These are phyloP conservation scores for Hyppa rectilinea DNA, from an alignment of 2,888 invertebrate species.

Conservation along the genomic window DNA sequence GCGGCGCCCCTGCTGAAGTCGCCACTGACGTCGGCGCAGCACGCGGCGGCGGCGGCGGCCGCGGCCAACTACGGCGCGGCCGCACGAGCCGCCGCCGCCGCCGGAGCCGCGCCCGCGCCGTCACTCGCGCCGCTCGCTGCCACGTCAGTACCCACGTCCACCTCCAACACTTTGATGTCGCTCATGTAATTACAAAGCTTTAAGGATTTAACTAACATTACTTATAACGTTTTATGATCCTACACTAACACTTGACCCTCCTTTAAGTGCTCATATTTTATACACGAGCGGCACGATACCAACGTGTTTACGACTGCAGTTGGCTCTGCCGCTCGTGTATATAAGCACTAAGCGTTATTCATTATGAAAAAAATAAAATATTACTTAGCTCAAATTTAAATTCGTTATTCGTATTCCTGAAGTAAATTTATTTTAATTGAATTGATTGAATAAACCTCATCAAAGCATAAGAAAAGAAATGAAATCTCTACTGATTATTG, in stretches of 20 bases:
- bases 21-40: slow-evolving; percentile 95
- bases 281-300: not conserved
- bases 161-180: slow-evolving; percentile 60
- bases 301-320: not conserved
- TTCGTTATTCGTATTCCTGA: no score
- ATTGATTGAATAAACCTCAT: not conserved
- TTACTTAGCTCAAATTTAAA: no score
- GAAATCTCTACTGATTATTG: not conserved
- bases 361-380: no score
- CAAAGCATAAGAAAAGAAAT: not conserved
- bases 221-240: slow-evolving; percentile 8
- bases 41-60: slow-evolving; percentile 96
- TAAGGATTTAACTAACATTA: slow-evolving; percentile 47
- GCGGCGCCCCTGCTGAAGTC: slow-evolving; percentile 95
- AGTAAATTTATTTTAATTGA: not conserved
- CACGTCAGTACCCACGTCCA: slow-evolving; percentile 75
- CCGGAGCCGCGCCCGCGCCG: slow-evolving; percentile 93
- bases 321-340: not conserved
- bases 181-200: slow-evolving; percentile 52
- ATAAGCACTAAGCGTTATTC: not conserved
- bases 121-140: slow-evolving; percentile 83
- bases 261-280: not conserved
- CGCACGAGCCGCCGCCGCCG: slow-evolving; percentile 95
- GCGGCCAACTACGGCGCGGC: slow-evolving; percentile 97
- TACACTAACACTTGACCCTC: slow-evolving; percentile 28